A percentile compares a stretch with the other conserved stretches of the same genome.
Conservation (phyloP, 2,888 invertebrate species). For the Eueremaeus valkanovi region DNA sequence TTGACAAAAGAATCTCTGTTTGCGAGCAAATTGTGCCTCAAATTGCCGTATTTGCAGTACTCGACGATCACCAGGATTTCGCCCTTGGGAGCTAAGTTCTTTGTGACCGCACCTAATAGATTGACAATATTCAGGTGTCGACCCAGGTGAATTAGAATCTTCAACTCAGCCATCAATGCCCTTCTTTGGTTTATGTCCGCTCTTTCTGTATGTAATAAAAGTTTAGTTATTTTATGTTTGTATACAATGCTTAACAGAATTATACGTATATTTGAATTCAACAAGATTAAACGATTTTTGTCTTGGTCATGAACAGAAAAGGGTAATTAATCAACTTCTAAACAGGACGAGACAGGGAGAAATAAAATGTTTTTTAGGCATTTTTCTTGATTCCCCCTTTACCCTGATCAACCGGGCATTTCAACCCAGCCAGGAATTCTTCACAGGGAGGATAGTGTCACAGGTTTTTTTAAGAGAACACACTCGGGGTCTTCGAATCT, state of each 20-base stretch:
- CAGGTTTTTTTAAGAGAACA: no score
- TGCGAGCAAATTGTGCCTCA: conserved; percentile 78
- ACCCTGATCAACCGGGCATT: no score
- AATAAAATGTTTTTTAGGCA: no score
- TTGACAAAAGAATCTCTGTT: conserved; percentile 78
- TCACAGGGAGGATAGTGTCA: no score
- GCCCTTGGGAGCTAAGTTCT: conserved; percentile 78
- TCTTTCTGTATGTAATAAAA: conserved; percentile 54
- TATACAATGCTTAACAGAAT: background rate
- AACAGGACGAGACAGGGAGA: no score
- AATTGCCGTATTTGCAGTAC: conserved; percentile 85
- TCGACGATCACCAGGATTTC: conserved; percentile 90
- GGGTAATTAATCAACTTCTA: no score
- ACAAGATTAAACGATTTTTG: no score
- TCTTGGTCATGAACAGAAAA: no score
- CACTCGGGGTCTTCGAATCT: no score
- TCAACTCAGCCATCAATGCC: conserved; percentile 84
- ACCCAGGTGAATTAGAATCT: conserved; percentile 92
- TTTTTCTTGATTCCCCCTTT: no score
- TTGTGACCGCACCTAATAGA: conserved; percentile 87
- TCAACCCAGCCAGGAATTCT: no score
- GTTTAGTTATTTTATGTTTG: background rate
- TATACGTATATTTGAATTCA: background rate
- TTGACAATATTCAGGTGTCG: conserved; percentile 93
- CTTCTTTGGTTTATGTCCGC: conserved; percentile 78